phyloP scores from a whole-genome alignment of 2,888 invertebrate genomes.

The Eretmocerus hayati region DNA sequence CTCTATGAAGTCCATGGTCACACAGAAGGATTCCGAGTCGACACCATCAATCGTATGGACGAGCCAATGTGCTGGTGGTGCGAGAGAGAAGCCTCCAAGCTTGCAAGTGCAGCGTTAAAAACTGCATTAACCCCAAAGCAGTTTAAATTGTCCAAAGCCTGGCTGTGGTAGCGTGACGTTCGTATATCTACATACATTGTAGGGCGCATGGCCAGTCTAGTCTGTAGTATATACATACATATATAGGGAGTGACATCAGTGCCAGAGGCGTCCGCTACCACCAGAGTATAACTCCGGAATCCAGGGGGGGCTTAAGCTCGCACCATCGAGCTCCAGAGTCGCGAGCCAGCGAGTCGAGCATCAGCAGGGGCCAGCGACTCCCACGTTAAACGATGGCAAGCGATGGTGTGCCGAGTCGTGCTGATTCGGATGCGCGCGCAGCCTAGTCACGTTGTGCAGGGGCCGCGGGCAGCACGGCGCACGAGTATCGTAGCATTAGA shows the following conservation, averaged over 20 bases:
- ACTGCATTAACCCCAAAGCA: constrained; percentile 10
- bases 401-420: no score
- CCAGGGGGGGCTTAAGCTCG: constrained; percentile 39
- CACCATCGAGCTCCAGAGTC: constrained; percentile 20
- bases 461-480: no score
- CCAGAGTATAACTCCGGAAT: constrained; percentile 45
- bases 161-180: background rate
- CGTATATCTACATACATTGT: no score
- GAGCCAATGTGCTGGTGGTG: constrained; percentile 25
- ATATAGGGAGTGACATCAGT: constrained; percentile 26
- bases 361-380: no score
- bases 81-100: constrained; percentile 37
- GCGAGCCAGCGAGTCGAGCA: constrained; percentile 39
- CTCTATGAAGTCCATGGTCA: no score
- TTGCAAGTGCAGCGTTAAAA: constrained; percentile 12
- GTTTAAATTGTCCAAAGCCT: constrained; percentile 9
- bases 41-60: constrained; percentile 28
- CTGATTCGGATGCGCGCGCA: no score
- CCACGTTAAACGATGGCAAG: no score
- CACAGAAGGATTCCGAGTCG: no score
- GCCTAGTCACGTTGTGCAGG: no score
- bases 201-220: background rate
- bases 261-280: constrained; percentile 36
- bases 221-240: constrained; percentile 2
- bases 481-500: no score